Evolutionary conservation across 2,888 invertebrate species (phyloP), one percentile per base, ranked within the genome.

Genomic region (Lithodes maja): DNA sequence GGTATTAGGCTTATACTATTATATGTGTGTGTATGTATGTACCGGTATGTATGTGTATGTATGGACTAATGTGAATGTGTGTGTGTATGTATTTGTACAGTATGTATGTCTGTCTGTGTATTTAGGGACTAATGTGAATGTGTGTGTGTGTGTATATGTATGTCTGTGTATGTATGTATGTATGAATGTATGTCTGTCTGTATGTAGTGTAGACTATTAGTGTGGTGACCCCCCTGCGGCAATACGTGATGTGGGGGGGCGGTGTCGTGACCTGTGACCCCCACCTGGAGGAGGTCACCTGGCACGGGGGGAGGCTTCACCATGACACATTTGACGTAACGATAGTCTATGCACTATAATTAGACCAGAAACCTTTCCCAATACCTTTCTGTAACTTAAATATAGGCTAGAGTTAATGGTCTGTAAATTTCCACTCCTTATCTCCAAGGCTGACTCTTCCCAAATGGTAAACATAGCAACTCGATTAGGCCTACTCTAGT

Each of bases 61-160:
- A 7, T 49, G 52, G 1, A 3, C 49, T 5, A 3, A 5, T 77
- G 52, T 77, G 52, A 49, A 15, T 77, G 52, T 77, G 52, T 77
- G n/a, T 77, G 52, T 77, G 52, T 77, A n/a, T 81, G n/a, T 81
- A 12, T 81, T 5, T 81, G 55, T 81, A n/a, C 50, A 2, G 68
- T 82, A 69, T 82, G 82, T 68, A 50, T 82, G 82, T 69, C 49
- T 82, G 82, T 82, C 68, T 82, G 82, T 82, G 82, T 82, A 61
- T 61, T 77, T 9, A 12, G 50, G 50, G 79, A 1, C 33, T n/a
- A 17, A 54, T 79, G 79, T 54, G 2, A 7, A 54, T 53, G 33
- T 61, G 50, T 5, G 33, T 61, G 50, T 5, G 15, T 69, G 52
- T 69, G 82, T 50, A 17, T n/a, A 17, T 1, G 71, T 15, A n/a